A percentile compares a stretch with the other conserved stretches of the same genome.
phyloP scores from a whole-genome alignment of 2,888 invertebrate species.

The Lasioglossum morio region DNA sequence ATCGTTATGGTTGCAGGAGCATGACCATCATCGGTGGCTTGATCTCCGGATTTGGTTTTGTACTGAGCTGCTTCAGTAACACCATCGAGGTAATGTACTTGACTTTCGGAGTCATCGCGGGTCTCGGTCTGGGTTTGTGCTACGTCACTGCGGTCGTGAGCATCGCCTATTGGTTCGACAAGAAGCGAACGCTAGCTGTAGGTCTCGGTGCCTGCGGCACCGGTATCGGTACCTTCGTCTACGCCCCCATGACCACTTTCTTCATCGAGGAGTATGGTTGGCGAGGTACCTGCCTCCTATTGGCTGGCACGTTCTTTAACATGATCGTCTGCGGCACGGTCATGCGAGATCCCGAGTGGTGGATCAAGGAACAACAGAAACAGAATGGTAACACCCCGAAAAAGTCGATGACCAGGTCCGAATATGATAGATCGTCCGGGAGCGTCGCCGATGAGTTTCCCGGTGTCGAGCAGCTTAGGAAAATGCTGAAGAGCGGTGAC shows the following conservation, averaged over 20 bases:
- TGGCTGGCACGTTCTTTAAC: conserved; percentile 94
- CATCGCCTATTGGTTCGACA: conserved; percentile 97
- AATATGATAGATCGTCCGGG: conserved; percentile 85
- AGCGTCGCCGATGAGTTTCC: conserved; percentile 87
- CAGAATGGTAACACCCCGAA: conserved; percentile 79
- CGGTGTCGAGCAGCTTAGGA: conserved; percentile 88
- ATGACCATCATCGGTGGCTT: conserved; percentile 92
- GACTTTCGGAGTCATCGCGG: conserved; percentile 94
- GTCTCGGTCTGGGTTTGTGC: conserved; percentile 92
- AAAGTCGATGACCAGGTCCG: conserved; percentile 86
- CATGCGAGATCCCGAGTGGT: conserved; percentile 96
- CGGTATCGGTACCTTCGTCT: conserved; percentile 95
- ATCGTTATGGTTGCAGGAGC: conserved; percentile 93
- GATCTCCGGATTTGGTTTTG: conserved; percentile 91
- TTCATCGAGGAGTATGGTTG: conserved; percentile 93
- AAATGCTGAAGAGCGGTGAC: conserved; percentile 89
- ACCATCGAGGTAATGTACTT: conserved; percentile 92
- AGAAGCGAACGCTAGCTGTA: conserved; percentile 93
- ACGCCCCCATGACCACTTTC: conserved; percentile 93
- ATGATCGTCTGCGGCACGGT: conserved; percentile 94
- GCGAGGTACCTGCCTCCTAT: conserved; percentile 92
- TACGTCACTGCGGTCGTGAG: conserved; percentile 96
- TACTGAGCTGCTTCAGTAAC: conserved; percentile 89
- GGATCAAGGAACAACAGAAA: conserved; percentile 88
- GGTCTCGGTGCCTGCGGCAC: conserved; percentile 95